Conservation (phyloP, 2,888 invertebrate genomes). For the Elmis aenea region DNA sequence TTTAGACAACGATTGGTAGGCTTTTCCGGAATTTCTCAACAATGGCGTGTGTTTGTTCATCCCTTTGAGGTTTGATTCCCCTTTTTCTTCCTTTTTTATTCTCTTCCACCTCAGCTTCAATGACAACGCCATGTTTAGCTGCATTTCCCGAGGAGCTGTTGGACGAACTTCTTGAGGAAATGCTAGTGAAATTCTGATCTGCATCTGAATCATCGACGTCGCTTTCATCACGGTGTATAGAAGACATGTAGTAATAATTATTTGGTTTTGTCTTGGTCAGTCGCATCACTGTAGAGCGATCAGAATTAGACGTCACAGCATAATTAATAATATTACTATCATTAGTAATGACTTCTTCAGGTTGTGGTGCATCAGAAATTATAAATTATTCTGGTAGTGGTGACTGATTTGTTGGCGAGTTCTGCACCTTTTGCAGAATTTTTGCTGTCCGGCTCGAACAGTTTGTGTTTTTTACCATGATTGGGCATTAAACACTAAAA, state of each 20-base stretch:
- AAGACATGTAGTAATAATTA: conserved; percentile 3
- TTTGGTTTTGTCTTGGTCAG: conserved; percentile 1
- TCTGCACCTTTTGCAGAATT: too few species aligned
- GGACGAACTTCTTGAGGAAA: conserved; percentile 4
- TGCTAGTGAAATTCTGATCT: conserved; percentile 4
- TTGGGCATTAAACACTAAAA: too few species aligned
- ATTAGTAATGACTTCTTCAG: too few species aligned
- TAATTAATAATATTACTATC: too few species aligned
- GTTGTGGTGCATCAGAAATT: too few species aligned
- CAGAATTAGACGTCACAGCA: too few species aligned
- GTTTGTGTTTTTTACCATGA: too few species aligned
- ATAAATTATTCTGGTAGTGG: too few species aligned
- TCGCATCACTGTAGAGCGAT: too few species aligned
- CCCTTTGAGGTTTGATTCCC: too few species aligned
- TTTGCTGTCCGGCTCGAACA: too few species aligned
- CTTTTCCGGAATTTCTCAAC: conserved; percentile 6
- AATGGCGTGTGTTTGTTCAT: conserved; percentile 9
- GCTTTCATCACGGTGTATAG: conserved; percentile 5
- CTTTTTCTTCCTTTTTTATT: conserved; percentile 8
- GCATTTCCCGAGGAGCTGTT: conserved; percentile 1
- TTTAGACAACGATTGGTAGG: conserved; percentile 7
- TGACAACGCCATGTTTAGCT: not conserved
- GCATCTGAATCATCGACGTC: conserved; percentile 5
- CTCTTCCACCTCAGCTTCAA: conserved; percentile 4
- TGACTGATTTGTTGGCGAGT: too few species aligned